Evolutionary conservation across 2,888 invertebrate species (phyloP).

Genomic region (Muscina levida): DNA sequence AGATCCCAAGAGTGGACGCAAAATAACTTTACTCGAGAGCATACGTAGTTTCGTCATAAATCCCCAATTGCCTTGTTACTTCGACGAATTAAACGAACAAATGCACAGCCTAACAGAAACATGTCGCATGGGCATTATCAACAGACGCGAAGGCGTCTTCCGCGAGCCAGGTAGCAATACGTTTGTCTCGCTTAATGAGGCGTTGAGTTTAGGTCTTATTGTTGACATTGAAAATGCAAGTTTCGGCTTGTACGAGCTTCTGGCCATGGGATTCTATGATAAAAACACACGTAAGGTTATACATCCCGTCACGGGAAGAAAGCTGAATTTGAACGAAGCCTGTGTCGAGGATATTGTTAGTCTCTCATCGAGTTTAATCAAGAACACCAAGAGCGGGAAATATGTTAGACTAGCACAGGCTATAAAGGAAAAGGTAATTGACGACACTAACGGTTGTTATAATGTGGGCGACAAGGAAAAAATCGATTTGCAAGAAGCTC

Average conservation of each 20-base stretch:
- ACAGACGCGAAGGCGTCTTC: constrained; percentile 89
- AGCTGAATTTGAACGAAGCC: constrained; percentile 87
- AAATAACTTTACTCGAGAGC: constrained; percentile 91
- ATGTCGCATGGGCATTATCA: constrained; percentile 89
- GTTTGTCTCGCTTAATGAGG: constrained; percentile 86
- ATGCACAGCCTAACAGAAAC: constrained; percentile 89
- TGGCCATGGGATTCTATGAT: constrained; percentile 90
- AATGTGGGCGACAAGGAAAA: constrained; percentile 77
- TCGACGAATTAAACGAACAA: constrained; percentile 87
- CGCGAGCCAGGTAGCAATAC: constrained; percentile 86
- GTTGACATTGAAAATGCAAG: constrained; percentile 92
- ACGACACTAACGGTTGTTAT: constrained; percentile 80
- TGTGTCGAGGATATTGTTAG: constrained; percentile 88
- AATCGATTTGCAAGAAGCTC: constrained; percentile 87
- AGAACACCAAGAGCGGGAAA: constrained; percentile 85
- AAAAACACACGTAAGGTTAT: constrained; percentile 84
- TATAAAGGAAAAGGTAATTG: constrained; percentile 84
- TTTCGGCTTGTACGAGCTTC: constrained; percentile 89
- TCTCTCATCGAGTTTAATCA: constrained; percentile 87
- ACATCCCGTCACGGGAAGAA: constrained; percentile 89
- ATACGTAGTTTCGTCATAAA: constrained; percentile 90
- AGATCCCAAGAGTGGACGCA: constrained; percentile 89
- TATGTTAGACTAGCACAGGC: constrained; percentile 88
- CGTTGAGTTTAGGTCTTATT: constrained; percentile 88
- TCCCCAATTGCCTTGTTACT: constrained; percentile 90